Base-by-base conservation (phyloP, 37 sponge, comb jelly and placozoan species). In the Beroe ovata region DNA sequence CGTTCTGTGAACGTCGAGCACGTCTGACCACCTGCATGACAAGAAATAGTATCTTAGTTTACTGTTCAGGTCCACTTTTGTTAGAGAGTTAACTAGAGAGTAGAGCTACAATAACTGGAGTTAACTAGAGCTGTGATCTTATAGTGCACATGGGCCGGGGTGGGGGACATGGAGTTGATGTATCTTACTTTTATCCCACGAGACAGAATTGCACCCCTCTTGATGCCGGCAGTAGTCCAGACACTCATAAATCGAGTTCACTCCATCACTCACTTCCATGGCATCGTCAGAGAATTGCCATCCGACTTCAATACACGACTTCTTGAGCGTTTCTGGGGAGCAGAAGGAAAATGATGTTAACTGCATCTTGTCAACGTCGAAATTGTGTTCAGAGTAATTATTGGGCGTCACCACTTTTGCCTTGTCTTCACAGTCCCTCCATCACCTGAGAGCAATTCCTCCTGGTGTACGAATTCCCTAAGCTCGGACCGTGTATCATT, bases 181-280 rank as follows among this genome's bases (percentile, higher is more conserved):
- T n/a, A n/a, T n/a, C n/a, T n/a, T n/a, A n/a, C n/a, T 11, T 47
- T 47, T 47, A 47, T 47, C 54, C 69, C 69, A 66, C 8, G 69
- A 66, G 36, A 30, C 69, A 34, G 32, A 25, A 18, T 66, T 26
- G 16, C 69, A 66, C 34, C 35, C 36, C 54, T 47, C 54, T 16
- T 16, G 6, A 16, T 47, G 11, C 54, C 54, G 6, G 69, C 69
- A 66, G 1, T 66, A 25, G 34, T 29, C 35, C 25, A 66, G 35
- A 18, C 69, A 66, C 69, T 29, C 35, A 16, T 33, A 26, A 66
- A 66, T 66, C 18, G 69, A 66, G 36, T 66, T 66, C 2, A 32
- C 36, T 3, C 34, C 34, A 0, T 8, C 35, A 3, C 6, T 62
- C 54, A 47, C 54, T 25, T 29, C 18, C 14, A 4, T 14, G 4